Percentiles rank a stretch among this genome's conserved stretches.
Conservation (phyloP, 2,888 invertebrate genomes). For the Liopterus haemorrhoidalis region DNA sequence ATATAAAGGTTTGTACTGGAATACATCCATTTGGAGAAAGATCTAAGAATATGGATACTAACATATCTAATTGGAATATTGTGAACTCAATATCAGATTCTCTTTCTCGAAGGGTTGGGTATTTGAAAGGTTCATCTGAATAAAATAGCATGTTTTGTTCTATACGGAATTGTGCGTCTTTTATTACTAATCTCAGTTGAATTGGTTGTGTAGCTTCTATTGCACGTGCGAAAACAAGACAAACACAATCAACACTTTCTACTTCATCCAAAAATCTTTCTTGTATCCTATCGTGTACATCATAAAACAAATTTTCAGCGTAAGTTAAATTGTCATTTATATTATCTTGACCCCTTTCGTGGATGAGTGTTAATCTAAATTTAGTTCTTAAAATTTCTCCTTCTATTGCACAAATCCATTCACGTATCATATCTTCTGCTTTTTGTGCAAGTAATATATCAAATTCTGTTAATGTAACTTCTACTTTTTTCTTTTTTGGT, state of each 20-base stretch:
- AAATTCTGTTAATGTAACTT: constrained; percentile 4
- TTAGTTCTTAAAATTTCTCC: constrained; percentile 53
- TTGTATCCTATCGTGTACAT: constrained; percentile 6
- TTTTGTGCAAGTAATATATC: constrained; percentile 9
- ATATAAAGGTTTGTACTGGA: constrained; percentile 42
- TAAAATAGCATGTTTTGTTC: constrained; percentile 39
- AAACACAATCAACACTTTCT: constrained; percentile 41
- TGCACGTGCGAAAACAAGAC: constrained; percentile 39
- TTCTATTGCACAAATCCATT: constrained; percentile 54
- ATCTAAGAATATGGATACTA: constrained; percentile 40
- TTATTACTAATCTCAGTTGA: constrained; percentile 45
- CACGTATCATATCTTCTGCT: constrained; percentile 49
- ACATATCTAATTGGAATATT: constrained; percentile 36
- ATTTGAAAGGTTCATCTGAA: constrained; percentile 1
- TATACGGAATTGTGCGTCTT: constrained; percentile 43
- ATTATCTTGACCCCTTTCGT: constrained; percentile 45
- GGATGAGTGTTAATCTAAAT: constrained; percentile 48
- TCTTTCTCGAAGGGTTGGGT: constrained; percentile 3
- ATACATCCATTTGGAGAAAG: constrained; percentile 44
- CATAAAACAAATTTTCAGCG: constrained; percentile 33
- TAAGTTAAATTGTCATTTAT: constrained; percentile 48
- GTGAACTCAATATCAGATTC: constrained; percentile 33
- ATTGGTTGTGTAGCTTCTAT: constrained; percentile 45
- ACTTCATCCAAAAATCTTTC: constrained; percentile 43
- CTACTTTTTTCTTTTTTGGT: constrained; percentile 33